A percentile compares a stretch with the other conserved stretches of the same genome.
Evolutionary conservation across 2,113 vertebrate genomes (phyloP).

Genomic region (Brienomyrus brachyistius): DNA sequence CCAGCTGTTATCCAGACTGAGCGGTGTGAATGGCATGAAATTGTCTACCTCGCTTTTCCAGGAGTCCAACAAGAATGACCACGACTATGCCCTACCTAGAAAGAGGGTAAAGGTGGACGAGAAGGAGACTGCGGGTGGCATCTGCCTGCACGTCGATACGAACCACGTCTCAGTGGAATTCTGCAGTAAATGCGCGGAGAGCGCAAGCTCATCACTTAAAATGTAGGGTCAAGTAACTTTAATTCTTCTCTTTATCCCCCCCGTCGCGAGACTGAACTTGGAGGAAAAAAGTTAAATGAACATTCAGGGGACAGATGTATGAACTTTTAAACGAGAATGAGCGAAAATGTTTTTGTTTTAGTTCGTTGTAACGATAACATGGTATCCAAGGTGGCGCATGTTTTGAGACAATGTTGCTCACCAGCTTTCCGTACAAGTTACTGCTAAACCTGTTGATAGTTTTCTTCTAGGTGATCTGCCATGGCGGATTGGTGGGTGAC

Average conservation of each 20-base stretch:
- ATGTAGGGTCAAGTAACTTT: conserved; percentile 96
- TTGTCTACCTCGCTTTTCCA: conserved; percentile 90
- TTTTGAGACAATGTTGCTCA: conserved; percentile 19
- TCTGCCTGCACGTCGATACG: conserved; percentile 93
- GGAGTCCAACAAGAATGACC: conserved; percentile 67
- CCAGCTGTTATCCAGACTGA: conserved; percentile 80
- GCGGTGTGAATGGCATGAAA: conserved; percentile 85
- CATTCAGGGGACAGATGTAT: conserved; percentile 33
- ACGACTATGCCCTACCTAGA: conserved; percentile 72
- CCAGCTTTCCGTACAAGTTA: conserved; percentile 69
- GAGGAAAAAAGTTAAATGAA: conserved; percentile 41
- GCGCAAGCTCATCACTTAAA: conserved; percentile 78
- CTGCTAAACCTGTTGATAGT: conserved; percentile 99
- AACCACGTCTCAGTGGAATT: conserved; percentile 96
- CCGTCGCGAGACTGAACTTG: conserved; percentile 56
- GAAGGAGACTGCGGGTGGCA: conserved; percentile 68
- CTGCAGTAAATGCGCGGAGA: conserved; percentile 87
- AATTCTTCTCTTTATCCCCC: conserved; percentile 57
- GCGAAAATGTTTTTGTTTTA: not conserved
- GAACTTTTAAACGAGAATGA: conserved; percentile 10
- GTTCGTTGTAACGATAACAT: conserved; percentile 1
- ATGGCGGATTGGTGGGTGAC: conserved; percentile 87
- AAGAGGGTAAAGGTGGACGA: conserved; percentile 67
- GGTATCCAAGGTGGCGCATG: not conserved
- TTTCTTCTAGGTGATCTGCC: conserved; percentile 96